Evolutionary conservation across 1,140 invertebrate genomes (phyloP), one percentile per base, ranked within the genome.

Genomic region (Spodoptera litura): DNA sequence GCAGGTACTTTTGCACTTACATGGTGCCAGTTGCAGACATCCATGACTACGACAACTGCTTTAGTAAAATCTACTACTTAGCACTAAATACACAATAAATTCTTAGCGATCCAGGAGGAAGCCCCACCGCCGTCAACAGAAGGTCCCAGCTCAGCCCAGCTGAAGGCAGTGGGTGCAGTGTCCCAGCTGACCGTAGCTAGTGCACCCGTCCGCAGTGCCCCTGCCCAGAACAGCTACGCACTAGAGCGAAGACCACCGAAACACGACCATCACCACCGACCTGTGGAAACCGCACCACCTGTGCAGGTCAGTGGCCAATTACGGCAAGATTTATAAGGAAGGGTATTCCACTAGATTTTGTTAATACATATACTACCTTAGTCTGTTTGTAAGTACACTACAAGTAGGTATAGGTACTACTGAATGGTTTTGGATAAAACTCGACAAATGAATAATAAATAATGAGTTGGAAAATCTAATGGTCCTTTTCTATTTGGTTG

Each of bases 141-240:
- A 6, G 95, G 94, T 68, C 96, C 96, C 92, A 95, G 96, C 15
- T 95, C 95, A 0, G 96, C 96, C 79, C 95, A 96, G 80, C 83
- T 91, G 87, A 95, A 94, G 89, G 93, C 94, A 77, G 93, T 90
- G 80, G 92, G 85, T 31, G 94, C 93, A 3, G 92, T 94, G 9
- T 93, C 91, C 0, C 93, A 91, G 74, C 90, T 95, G 56, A 95
- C 94, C 4, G 96, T 94, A 6, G 95, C 95, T 85, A 96, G 94
- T 78, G 94, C 94, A 20, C 95, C 95, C 11, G 95, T 96, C 25
- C 93, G 95, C 80, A 95, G 96, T 70, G 96, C 97, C 91, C 96
- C 96, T 62, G 91, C 95, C 0, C 95, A 95, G 86, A 92, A 94
- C 72, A 95, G 95, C 80, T 95, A 95, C 56, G 95, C 94, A 3